Conservation (phyloP, 2,888 invertebrate genomes). For the Conistra vaccinii region DNA sequence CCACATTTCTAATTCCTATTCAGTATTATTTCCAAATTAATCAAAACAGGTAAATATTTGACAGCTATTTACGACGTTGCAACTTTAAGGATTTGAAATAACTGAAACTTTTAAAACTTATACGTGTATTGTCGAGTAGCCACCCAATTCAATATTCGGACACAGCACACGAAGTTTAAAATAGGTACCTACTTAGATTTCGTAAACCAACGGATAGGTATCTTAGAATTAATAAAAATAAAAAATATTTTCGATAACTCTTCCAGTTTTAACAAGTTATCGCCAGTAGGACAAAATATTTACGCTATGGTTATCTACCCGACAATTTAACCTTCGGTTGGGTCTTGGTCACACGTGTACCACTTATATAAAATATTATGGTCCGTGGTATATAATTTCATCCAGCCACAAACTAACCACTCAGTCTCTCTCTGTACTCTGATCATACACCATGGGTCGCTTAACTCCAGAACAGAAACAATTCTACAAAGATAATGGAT, state of each 20-base stretch:
- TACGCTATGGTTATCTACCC: conserved; percentile 30
- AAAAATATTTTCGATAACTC: not conserved
- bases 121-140: too few species aligned
- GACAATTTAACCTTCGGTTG: conserved; percentile 45
- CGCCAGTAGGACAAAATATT: conserved; percentile 30
- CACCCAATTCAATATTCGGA: not conserved
- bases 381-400: conserved; percentile 29
- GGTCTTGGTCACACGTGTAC: conserved; percentile 24
- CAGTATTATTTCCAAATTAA: too few species aligned
- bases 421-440: conserved; percentile 18
- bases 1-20: too few species aligned
- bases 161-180: not conserved
- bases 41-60: too few species aligned
- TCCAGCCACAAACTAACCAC: not conserved
- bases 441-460: conserved; percentile 68
- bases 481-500: conserved; percentile 90
- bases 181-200: not conserved
- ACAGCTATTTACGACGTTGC: too few species aligned
- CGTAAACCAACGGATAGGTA: not conserved
- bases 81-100: too few species aligned
- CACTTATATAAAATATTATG: conserved; percentile 13
- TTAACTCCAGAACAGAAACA: conserved; percentile 85
- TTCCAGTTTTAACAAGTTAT: conserved; percentile 37
- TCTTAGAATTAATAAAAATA: not conserved
- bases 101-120: too few species aligned